Conservation (phyloP, 1,140 invertebrate species). For the Berghia stephanieae region DNA sequence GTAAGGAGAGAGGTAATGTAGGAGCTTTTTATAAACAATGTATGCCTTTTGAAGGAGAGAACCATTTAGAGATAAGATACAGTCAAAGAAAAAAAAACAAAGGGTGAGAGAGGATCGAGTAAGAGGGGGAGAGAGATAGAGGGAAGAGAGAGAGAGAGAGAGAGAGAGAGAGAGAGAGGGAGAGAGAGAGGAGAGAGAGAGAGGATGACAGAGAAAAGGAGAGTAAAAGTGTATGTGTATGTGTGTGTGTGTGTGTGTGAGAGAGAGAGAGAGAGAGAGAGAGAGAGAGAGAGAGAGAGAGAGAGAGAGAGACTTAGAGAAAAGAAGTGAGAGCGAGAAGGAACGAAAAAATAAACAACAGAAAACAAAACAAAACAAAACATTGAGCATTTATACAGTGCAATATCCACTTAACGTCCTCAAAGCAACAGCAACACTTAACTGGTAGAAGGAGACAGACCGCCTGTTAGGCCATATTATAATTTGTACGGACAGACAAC, state of each 20-base stretch:
- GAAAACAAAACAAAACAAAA: not conserved
- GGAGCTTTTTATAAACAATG: too few relatives aligned
- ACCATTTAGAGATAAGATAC: not conserved
- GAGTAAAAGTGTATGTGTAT: not conserved
- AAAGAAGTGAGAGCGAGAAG: not conserved
- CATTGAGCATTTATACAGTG: too few relatives aligned
- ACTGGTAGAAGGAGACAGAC: too few relatives aligned
- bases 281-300: slow-evolving; percentile 12
- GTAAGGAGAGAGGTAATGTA: too few relatives aligned
- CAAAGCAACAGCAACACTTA: not conserved
- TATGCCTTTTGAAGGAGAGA: not conserved
- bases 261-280: slow-evolving; percentile 19
- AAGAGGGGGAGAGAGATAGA: too few relatives aligned
- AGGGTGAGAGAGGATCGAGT: not conserved
- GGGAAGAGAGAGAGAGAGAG: not conserved
- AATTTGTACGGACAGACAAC: too few relatives aligned
- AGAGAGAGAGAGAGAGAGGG: not conserved
- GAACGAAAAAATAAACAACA: not conserved
- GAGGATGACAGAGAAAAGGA: not conserved
- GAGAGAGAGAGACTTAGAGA: not conserved
- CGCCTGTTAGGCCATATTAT: too few relatives aligned
- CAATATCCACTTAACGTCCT: too few relatives aligned
- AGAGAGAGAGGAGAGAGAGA: not conserved
- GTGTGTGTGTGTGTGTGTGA: not conserved
- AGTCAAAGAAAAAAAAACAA: not conserved